Conservation (phyloP, 64 coral and sea anemone species). For the Montipora sp. region DNA sequence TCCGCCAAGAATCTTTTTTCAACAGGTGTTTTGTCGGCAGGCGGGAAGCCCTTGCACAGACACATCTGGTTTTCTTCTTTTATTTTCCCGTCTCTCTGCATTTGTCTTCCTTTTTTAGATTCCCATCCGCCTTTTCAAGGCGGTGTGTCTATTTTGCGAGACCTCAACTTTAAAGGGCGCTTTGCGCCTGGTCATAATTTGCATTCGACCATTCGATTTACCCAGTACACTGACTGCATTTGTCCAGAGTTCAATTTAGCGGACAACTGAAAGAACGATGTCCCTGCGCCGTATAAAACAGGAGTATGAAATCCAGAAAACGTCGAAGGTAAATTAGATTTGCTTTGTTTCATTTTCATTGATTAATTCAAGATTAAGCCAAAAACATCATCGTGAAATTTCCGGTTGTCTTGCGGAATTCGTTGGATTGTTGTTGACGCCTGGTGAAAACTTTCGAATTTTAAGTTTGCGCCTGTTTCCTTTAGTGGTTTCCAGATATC, state of each 20-base stretch:
- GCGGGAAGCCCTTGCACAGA: conserved; percentile 8
- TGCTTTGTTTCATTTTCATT: not conserved
- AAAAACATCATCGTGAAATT: not conserved
- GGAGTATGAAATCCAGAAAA: not conserved
- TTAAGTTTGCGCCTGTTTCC: not conserved
- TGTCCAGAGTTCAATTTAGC: not conserved
- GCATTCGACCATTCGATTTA: not conserved
- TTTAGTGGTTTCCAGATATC: not conserved
- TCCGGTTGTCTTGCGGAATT: not conserved
- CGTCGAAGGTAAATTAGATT: conserved; percentile 13
- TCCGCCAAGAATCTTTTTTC: not conserved
- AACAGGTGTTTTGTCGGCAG: not conserved
- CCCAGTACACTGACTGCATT: not conserved
- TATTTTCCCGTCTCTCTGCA: not conserved
- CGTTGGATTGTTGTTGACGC: not conserved
- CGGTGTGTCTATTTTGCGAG: not conserved
- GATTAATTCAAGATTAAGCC: not conserved
- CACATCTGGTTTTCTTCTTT: not conserved
- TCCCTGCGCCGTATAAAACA: conserved; percentile 13
- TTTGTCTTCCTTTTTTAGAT: not conserved
- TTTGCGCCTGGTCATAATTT: not conserved
- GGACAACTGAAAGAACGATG: not conserved
- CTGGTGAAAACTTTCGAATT: not conserved
- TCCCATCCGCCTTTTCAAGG: not conserved
- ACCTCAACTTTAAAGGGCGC: not conserved